These are phyloP conservation scores for Argynnis bischoffii DNA, from an alignment of 2,888 invertebrate genomes.

Conservation along the genomic window DNA sequence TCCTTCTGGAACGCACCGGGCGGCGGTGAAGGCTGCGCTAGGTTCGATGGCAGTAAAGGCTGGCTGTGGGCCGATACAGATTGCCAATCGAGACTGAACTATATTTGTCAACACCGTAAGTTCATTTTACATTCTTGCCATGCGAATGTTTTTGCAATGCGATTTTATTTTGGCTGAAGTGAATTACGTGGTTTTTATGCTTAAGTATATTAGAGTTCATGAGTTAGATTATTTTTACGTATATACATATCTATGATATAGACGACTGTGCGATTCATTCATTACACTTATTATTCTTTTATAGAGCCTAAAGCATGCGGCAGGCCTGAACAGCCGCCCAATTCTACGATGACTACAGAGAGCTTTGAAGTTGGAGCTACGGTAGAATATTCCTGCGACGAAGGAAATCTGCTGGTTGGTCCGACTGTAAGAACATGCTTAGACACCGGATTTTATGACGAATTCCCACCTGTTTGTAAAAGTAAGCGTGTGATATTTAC, in stretches of 20 bases:
- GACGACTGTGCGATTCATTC: neutral
- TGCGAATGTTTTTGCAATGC: conserved; percentile 35
- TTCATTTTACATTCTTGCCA: conserved; percentile 50
- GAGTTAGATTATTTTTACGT: neutral
- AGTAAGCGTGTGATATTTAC: conserved; percentile 82
- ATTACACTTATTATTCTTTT: conserved; percentile 21
- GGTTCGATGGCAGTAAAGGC: conserved; percentile 95
- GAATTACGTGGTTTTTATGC: neutral
- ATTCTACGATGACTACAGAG: conserved; percentile 92
- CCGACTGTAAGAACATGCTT: conserved; percentile 92
- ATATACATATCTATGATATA: neutral
- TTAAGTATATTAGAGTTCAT: neutral
- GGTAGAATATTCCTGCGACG: conserved; percentile 92
- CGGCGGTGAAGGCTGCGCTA: conserved; percentile 91
- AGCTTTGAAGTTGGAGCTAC: conserved; percentile 91
- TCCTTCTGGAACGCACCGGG: conserved; percentile 96
- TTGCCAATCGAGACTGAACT: conserved; percentile 91
- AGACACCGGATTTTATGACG: conserved; percentile 96
- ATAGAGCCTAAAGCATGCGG: conserved; percentile 95
- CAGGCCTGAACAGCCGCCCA: conserved; percentile 95
- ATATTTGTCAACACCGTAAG: conserved; percentile 97
- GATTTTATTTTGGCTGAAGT: conserved; percentile 19
- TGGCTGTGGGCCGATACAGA: conserved; percentile 98
- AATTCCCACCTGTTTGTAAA: conserved; percentile 96
- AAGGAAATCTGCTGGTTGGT: conserved; percentile 93